These are phyloP conservation scores for Argyrosomus regius DNA, from an alignment of 2,797 vertebrate genomes.

Conservation along the genomic window DNA sequence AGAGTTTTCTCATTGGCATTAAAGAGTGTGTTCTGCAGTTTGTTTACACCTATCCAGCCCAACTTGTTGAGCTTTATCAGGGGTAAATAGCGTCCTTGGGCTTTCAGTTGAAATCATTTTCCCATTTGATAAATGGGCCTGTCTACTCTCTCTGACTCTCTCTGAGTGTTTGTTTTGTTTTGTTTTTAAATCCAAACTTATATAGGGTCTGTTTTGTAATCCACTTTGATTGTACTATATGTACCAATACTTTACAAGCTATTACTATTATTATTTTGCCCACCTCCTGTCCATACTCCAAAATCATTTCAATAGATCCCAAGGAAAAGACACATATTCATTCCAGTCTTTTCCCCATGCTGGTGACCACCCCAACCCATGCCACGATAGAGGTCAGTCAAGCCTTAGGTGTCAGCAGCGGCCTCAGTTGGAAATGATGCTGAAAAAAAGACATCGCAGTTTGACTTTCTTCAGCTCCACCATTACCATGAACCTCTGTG, in stretches of 20 bases:
- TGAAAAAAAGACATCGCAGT: constrained; percentile 90
- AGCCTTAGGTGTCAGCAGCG: constrained; percentile 91
- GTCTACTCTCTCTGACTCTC: constrained; percentile 12
- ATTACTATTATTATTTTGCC: not conserved
- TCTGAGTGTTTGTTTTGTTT: constrained; percentile 3
- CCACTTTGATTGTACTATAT: not conserved
- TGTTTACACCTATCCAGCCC: constrained; percentile 44
- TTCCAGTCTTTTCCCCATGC: constrained; percentile 69
- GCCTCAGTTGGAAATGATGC: constrained; percentile 90
- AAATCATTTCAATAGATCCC: not conserved
- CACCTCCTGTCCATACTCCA: not conserved
- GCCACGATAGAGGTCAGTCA: constrained; percentile 89
- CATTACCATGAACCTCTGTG: constrained; percentile 90
- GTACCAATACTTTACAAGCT: not conserved
- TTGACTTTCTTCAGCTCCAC: constrained; percentile 89
- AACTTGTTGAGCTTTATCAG: constrained; percentile 50
- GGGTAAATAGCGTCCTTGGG: constrained; percentile 46
- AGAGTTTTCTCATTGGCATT: constrained; percentile 22
- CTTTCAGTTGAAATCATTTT: constrained; percentile 47
- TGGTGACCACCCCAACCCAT: constrained; percentile 88
- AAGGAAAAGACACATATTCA: not conserved
- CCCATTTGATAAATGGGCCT: constrained; percentile 44
- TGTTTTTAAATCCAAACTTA: not conserved
- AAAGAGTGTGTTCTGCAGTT: constrained; percentile 21
- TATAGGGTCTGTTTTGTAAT: not conserved